A percentile compares a stretch with the other conserved stretches of the same genome.
Conservation (phyloP, 2,113 vertebrate genomes). For the Ginglymostoma cirratum region DNA sequence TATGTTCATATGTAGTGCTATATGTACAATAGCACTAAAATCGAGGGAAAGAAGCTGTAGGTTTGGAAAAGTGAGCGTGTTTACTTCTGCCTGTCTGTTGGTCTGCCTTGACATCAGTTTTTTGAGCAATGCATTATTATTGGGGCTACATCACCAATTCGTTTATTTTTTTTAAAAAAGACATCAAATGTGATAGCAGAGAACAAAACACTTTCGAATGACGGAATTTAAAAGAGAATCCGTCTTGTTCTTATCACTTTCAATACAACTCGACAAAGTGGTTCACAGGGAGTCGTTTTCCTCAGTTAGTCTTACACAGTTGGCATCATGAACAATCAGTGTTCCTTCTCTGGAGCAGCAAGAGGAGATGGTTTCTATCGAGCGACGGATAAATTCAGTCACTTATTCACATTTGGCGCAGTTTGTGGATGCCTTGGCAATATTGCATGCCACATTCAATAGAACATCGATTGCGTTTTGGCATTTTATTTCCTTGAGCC, state of each 20-base stretch:
- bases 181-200: neutral
- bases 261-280: neutral
- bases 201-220: neutral
- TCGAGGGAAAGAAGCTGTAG: neutral
- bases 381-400: neutral
- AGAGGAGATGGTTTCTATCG: neutral
- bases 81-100: neutral
- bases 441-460: neutral
- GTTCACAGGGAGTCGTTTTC: neutral
- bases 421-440: neutral
- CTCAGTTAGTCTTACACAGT: neutral
- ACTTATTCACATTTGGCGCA: neutral
- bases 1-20: neutral
- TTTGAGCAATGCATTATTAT: neutral
- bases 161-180: neutral
- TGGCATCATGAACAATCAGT: neutral
- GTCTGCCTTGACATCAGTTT: neutral
- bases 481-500: neutral
- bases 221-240: neutral
- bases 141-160: neutral
- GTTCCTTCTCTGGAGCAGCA: neutral
- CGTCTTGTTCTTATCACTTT: neutral
- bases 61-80: neutral
- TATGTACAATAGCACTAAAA: neutral
- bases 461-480: conserved; percentile 2